A percentile compares a stretch with the other conserved stretches of the same genome.
Evolutionary conservation across 2,888 invertebrate species (phyloP).

Genomic region (Melieria picta): DNA sequence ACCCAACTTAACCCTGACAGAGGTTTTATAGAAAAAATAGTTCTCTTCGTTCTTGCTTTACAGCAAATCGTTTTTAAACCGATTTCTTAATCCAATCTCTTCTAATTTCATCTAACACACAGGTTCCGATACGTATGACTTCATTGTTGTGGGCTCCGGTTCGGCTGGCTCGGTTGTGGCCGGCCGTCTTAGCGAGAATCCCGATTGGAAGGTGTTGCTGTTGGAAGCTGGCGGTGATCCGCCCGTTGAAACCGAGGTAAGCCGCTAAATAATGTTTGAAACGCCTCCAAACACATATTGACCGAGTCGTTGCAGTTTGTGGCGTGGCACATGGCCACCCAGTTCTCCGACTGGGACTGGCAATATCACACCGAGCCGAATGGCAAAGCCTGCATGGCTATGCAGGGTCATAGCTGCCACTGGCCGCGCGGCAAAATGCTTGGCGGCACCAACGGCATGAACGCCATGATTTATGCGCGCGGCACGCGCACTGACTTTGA

Average conservation of each 20-base stretch:
- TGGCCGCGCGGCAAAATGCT: constrained; percentile 74
- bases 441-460: constrained; percentile 75
- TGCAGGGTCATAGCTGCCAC: constrained; percentile 64
- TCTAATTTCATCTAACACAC: not conserved
- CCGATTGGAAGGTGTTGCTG: constrained; percentile 79
- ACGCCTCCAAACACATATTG: not conserved
- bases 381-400: constrained; percentile 62
- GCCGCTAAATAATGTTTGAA: not conserved
- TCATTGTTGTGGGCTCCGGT: constrained; percentile 71
- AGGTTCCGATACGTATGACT: constrained; percentile 67
- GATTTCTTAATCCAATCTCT: too few relatives aligned
- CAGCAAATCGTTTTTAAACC: too few relatives aligned
- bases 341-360: constrained; percentile 64
- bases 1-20: too few relatives aligned
- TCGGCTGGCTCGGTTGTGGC: constrained; percentile 73
- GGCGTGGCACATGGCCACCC: constrained; percentile 62
- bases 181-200: constrained; percentile 77
- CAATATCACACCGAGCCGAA: constrained; percentile 62
- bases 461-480: constrained; percentile 74
- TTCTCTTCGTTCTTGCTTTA: too few relatives aligned
- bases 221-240: constrained; percentile 82
- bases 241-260: constrained; percentile 68
- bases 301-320: constrained; percentile 51
- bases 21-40: too few relatives aligned
- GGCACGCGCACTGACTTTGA: constrained; percentile 77